A percentile compares a stretch with the other conserved stretches of the same genome.
Evolutionary conservation across 2,888 invertebrate species (phyloP).

Genomic region (Carterocephalus palaemon): DNA sequence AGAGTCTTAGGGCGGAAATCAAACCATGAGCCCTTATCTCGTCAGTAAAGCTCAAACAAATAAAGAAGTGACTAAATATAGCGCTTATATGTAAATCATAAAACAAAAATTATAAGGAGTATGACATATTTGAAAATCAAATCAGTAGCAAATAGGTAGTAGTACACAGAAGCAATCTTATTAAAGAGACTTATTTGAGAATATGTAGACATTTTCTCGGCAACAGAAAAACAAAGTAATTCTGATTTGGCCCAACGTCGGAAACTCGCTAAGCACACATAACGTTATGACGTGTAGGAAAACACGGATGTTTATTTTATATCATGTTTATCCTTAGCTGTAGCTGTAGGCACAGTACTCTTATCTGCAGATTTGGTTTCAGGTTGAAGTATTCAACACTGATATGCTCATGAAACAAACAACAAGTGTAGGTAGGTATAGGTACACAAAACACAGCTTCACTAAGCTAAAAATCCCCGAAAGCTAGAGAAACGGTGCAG

Average conservation of each 20-base stretch:
- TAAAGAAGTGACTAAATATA: no score
- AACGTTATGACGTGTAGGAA: constrained; percentile 64
- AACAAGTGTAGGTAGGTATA: no score
- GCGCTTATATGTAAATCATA: no score
- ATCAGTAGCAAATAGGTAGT: background rate
- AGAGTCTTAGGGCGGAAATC: no score
- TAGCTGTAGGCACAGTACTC: background rate
- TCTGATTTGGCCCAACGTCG: constrained; percentile 50
- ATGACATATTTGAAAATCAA: no score
- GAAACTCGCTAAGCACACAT: constrained; percentile 52
- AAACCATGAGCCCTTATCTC: no score
- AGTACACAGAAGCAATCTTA: constrained; percentile 14
- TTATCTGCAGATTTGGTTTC: background rate
- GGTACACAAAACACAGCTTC: no score
- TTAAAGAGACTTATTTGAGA: constrained; percentile 27
- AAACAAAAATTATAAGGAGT: no score
- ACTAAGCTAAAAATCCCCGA: no score
- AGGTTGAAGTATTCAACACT: background rate
- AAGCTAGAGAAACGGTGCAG: no score
- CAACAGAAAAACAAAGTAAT: constrained; percentile 65
- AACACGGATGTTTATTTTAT: constrained; percentile 54
- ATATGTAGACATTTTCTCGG: constrained; percentile 38
- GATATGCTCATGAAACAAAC: no score
- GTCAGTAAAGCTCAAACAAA: no score
- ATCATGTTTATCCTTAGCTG: constrained; percentile 49